Evolutionary conservation across 1,140 invertebrate species (phyloP).

Genomic region (Pachypsylla venusta): DNA sequence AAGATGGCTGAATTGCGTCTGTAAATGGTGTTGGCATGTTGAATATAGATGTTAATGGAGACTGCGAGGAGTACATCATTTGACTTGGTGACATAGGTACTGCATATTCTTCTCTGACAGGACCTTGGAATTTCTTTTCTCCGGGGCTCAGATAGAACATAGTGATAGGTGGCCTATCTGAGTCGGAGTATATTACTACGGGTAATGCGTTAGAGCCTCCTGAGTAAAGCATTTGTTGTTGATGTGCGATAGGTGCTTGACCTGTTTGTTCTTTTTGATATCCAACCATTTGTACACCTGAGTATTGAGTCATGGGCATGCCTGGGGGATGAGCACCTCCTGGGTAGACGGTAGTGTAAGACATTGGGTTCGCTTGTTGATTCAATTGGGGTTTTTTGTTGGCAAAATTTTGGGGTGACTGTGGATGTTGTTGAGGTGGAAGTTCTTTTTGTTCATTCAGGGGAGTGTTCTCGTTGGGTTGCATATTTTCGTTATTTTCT

Average conservation of each 20-base stretch:
- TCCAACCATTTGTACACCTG: not conserved
- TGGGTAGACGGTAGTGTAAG: not conserved
- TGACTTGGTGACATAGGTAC: not conserved
- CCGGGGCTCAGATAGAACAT: not conserved
- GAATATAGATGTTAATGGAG: not conserved
- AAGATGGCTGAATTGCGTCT: not conserved
- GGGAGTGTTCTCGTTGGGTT: not conserved
- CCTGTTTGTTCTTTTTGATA: slow-evolving; percentile 8
- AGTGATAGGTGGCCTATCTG: slow-evolving; percentile 2
- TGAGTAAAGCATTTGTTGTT: not conserved
- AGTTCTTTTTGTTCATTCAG: not conserved
- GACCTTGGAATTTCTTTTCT: slow-evolving; percentile 1
- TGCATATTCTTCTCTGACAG: not conserved
- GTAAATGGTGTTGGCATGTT: not conserved
- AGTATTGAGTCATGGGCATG: slow-evolving; percentile 1
- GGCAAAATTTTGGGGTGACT: not conserved
- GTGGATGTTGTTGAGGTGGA: not conserved
- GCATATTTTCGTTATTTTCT: not conserved
- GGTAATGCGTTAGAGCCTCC: not conserved
- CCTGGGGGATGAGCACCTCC: not conserved
- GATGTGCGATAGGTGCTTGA: not conserved
- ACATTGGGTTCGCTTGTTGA: not conserved
- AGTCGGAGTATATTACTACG: not conserved
- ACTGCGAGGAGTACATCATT: not conserved
- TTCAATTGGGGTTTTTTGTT: not conserved